Evolutionary conservation across 2,113 vertebrate genomes (phyloP).

Genomic region (Onychostruthus taczanowskii): DNA sequence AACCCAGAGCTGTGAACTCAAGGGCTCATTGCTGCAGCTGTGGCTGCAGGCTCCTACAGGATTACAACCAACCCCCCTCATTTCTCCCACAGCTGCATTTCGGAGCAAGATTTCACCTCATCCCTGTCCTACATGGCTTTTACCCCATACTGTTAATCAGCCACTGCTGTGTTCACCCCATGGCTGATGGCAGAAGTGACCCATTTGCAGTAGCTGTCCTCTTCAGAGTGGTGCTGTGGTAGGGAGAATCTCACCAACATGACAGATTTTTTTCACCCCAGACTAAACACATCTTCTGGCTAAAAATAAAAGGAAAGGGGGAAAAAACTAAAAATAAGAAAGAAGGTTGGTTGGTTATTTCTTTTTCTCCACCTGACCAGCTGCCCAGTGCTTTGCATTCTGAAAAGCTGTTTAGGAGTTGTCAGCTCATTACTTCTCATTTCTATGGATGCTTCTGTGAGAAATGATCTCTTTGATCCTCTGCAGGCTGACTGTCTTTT

Average conservation of each 20-base stretch:
- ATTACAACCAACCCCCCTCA: not conserved
- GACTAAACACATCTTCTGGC: not conserved
- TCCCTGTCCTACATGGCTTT: not conserved
- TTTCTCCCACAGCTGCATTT: not conserved
- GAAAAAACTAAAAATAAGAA: not conserved
- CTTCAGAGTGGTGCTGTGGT: not conserved
- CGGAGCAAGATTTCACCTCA: not conserved
- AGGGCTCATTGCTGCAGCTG: not conserved
- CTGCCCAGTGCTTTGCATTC: not conserved
- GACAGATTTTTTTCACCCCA: not conserved
- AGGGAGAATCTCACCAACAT: not conserved
- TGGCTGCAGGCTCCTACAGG: not conserved
- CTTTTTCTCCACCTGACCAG: not conserved
- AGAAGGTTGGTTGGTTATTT: not conserved
- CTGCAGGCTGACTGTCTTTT: not conserved
- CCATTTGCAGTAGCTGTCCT: constrained; percentile 12
- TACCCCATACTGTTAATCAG: not conserved
- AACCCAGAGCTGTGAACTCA: not conserved
- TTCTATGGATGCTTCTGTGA: not conserved
- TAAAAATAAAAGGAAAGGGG: not conserved
- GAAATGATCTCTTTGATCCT: not conserved
- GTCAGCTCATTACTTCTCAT: constrained; percentile 26
- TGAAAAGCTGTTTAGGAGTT: not conserved
- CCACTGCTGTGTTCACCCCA: not conserved
- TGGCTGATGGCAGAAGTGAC: constrained; percentile 5